Evolutionary conservation across 2,113 vertebrate species (phyloP), one percentile per base, ranked within the genome.

Genomic region (Rhadina sibilatrix): DNA sequence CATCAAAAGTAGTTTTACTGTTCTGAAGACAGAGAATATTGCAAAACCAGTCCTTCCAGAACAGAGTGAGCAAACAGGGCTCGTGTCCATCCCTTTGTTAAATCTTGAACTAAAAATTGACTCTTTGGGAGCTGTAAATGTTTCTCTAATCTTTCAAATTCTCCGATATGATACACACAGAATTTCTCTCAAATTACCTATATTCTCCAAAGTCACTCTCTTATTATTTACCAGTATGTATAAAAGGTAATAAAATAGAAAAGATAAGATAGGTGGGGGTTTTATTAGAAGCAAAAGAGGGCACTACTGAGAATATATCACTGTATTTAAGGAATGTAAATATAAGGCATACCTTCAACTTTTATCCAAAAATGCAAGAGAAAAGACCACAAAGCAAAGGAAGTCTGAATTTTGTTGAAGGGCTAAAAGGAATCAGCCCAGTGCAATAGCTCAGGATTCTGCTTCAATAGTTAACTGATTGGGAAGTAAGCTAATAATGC

Each of bases 11-110:
- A 63, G 24, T 60, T 93, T 77, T 83, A 64, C 84, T 72, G 49
- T 68, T 89, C 65, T 65, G 49, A 90, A 50, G 56, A 84, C 37
- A 90, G 89, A 85, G 94, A 90, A 85, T 85, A 92, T 14, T 80
- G 53, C 56, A 91, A 93, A 93, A n/a, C 19, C 77, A 64, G 90
- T 71, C 76, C 72, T 95, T 78, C 83, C 68, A 90, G 46, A 94
- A 61, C 40, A 94, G 56, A 1, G 7, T 54, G 35, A 93, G 42
- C 61, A 75, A 87, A 66, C 22, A 89, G 80, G 63, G 42, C 50
- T 88, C 35, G 3, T 75, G 79, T 86, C 71, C 82, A 88, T 70
- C 57, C 74, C 64, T 89, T 37, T 81, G 76, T 84, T 90, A 75
- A 91, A 10, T 87, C 47, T 78, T 52, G 30, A 52, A 88, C 19